Evolutionary conservation across 2,797 vertebrate species (phyloP).

Genomic region (Gymnocypris eckloni): DNA sequence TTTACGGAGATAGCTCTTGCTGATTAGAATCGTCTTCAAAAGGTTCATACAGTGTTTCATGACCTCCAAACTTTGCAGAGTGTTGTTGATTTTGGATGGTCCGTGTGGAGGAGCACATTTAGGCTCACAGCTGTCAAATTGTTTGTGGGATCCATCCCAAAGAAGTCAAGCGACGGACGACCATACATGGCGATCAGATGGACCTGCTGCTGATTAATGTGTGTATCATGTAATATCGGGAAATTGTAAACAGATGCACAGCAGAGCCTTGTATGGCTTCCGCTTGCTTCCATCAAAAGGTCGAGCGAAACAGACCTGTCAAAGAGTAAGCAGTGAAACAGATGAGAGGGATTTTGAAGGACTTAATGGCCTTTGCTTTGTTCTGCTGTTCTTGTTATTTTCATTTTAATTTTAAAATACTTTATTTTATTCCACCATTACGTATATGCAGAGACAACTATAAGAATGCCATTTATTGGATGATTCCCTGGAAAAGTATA

Average conservation of each 20-base stretch:
- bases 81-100: conserved; percentile 9
- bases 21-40: background rate
- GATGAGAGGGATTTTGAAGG: background rate
- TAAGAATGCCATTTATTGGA: background rate
- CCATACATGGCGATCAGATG: conserved; percentile 81
- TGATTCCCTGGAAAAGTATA: background rate
- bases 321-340: conserved; percentile 1
- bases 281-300: conserved; percentile 62
- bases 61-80: background rate
- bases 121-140: conserved; percentile 71
- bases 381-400: conserved; percentile 9
- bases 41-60: conserved; percentile 12
- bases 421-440: background rate
- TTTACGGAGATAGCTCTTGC: background rate
- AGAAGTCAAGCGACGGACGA: conserved; percentile 62
- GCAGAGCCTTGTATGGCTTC: conserved; percentile 80
- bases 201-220: conserved; percentile 76
- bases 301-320: conserved; percentile 46
- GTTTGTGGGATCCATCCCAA: conserved; percentile 61
- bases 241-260: conserved; percentile 75
- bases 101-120: background rate
- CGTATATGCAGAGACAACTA: background rate
- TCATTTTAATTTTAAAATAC: background rate
- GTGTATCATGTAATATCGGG: conserved; percentile 76
- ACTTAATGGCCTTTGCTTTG: background rate